A percentile compares a stretch with the other conserved stretches of the same genome.
These are phyloP conservation scores for Nasonia longicornis DNA, from an alignment of 1,140 invertebrate species.

Conservation along the genomic window DNA sequence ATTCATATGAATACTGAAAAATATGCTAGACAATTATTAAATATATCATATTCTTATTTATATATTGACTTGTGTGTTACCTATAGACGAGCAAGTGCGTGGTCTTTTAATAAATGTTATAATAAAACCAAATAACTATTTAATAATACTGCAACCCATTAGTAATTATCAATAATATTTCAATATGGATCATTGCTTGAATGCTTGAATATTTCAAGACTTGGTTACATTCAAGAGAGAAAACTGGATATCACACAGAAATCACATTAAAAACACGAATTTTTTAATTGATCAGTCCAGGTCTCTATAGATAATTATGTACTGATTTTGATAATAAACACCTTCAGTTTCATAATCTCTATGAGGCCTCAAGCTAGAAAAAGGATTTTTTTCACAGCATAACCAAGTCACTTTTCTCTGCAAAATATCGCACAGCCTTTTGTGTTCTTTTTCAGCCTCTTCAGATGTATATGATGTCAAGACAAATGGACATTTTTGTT, in stretches of 20 bases:
- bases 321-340: slow-evolving; percentile 61
- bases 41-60: not conserved
- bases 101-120: slow-evolving; percentile 6
- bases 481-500: slow-evolving; percentile 57
- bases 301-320: slow-evolving; percentile 57
- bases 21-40: not conserved
- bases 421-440: slow-evolving; percentile 55
- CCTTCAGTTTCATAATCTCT: slow-evolving; percentile 58
- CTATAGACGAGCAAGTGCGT: not conserved
- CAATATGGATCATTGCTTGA: not conserved
- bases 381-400: slow-evolving; percentile 56
- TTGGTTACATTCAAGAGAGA: slow-evolving; percentile 22
- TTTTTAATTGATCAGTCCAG: slow-evolving; percentile 45
- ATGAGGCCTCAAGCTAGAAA: slow-evolving; percentile 58
- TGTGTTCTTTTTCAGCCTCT: slow-evolving; percentile 55
- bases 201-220: not conserved
- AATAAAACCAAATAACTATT: slow-evolving; percentile 11
- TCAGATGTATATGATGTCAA: slow-evolving; percentile 56
- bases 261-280: slow-evolving; percentile 33
- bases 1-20: not conserved
- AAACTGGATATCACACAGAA: slow-evolving; percentile 21
- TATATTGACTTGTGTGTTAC: slow-evolving; percentile 7
- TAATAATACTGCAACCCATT: not conserved
- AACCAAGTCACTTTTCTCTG: slow-evolving; percentile 44
- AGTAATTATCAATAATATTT: slow-evolving; percentile 9